Evolutionary conservation across 2,113 vertebrate species (phyloP).

Genomic region (Ptychochromis oligacanthus): DNA sequence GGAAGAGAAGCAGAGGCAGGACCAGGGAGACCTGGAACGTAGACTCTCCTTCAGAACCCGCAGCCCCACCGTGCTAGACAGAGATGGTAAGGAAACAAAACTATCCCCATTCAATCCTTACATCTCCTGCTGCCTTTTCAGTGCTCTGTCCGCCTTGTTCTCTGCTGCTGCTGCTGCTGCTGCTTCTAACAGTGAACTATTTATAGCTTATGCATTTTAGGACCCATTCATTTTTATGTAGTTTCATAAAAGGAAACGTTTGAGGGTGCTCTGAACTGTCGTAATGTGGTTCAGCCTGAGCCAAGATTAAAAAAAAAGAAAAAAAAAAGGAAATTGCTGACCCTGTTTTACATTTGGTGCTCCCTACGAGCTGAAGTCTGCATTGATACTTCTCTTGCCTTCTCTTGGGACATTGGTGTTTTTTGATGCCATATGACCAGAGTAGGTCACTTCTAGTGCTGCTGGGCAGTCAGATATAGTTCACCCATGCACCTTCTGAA

Average conservation of each 20-base stretch:
- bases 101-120: not conserved
- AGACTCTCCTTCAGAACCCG: constrained; percentile 81
- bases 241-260: not conserved
- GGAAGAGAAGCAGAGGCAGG: constrained; percentile 93
- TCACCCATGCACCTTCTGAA: constrained; percentile 15
- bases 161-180: constrained; percentile 18
- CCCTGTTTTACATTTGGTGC: constrained; percentile 18
- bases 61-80: constrained; percentile 87
- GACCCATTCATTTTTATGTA: constrained; percentile 25
- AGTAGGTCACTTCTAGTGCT: not conserved
- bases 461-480: constrained; percentile 9
- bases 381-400: not conserved
- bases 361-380: not conserved
- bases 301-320: not conserved
- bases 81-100: constrained; percentile 85
- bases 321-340: constrained; percentile 5
- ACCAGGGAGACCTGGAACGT: constrained; percentile 88
- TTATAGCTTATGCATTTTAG: constrained; percentile 36
- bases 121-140: not conserved
- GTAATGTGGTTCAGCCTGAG: constrained; percentile 21
- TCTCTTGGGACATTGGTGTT: not conserved
- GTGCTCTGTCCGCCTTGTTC: constrained; percentile 7
- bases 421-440: constrained; percentile 15
- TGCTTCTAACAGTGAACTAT: constrained; percentile 37
- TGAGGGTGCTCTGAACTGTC: constrained; percentile 13